These are phyloP conservation scores for Spinibarbus caldwelli DNA, from an alignment of 2,797 vertebrate species.

Conservation along the genomic window DNA sequence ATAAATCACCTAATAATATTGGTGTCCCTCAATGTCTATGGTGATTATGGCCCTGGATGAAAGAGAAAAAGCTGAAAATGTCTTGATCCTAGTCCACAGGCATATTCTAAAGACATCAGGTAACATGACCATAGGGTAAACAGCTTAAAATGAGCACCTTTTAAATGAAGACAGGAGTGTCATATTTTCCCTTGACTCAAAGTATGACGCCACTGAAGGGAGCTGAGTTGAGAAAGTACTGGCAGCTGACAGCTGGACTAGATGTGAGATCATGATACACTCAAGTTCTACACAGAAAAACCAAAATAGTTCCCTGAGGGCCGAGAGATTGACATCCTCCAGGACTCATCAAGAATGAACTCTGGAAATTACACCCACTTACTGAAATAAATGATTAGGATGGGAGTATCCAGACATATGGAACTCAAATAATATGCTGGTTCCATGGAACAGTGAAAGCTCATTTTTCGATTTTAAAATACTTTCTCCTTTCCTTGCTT, in stretches of 20 bases:
- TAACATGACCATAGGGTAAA: neutral
- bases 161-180: conserved; percentile 48
- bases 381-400: conserved; percentile 13
- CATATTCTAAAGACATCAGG: conserved; percentile 5
- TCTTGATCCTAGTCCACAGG: neutral
- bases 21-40: neutral
- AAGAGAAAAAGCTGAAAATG: neutral
- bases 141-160: neutral
- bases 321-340: conserved; percentile 20
- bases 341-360: conserved; percentile 13
- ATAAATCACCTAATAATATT: conserved; percentile 2
- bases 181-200: conserved; percentile 62
- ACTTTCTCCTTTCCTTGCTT: neutral
- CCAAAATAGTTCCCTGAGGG: conserved; percentile 44
- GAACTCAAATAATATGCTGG: neutral
- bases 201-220: conserved; percentile 42
- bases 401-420: conserved; percentile 26
- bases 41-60: neutral
- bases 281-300: conserved; percentile 49
- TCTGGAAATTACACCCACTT: conserved; percentile 20
- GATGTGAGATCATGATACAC: conserved; percentile 71
- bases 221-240: conserved; percentile 48
- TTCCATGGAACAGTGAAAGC: neutral
- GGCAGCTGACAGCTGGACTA: conserved; percentile 63
- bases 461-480: neutral